Evolutionary conservation across 2,113 vertebrate genomes (phyloP), one percentile per base, ranked within the genome.

Genomic region (Podocnemis expansa): DNA sequence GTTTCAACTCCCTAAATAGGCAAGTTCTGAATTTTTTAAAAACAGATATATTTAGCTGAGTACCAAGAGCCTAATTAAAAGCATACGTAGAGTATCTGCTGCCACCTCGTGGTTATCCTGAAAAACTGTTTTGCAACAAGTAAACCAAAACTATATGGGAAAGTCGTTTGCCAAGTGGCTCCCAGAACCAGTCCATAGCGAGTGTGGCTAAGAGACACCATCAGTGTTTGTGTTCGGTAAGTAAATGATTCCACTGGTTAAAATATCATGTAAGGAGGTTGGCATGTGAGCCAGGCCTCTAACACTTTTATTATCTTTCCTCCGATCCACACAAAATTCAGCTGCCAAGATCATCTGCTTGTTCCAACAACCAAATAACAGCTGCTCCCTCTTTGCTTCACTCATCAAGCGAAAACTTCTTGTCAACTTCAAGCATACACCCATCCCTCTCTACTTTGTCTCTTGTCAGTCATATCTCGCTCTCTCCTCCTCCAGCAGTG

Each of bases 31-130:
- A 85, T 95, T 94, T 1, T 84, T 90, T 67, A 92, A 52, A 80
- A 1, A 4, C 12, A 58, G 14, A 58, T 89, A 11, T 43, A 81
- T 73, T 85, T 67, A 75, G 73, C 75, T 41, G 56, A 73, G 19
- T 80, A 54, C 52, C 24, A 63, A 76, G 87, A 43, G 8, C 79
- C 31, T 25, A 0, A 22, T 10, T 3, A 6, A 19, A 2, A 3
- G 27, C 34, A 43, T 95, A 96, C 87, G 82, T 91, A 10, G 31
- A 92, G 95, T 54, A 25, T 97, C 95, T 98, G 97, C 96, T 98
- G 97, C 97, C 98, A 98, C 89, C 98, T 3, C 29, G 97, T 97
- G 98, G 96, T 82, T 9, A 22, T 10, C 49, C 34, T 3, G 14
- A 90, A 90, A 75, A 55, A 38, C 41, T 16, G 73, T 13, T 78